Evolutionary conservation across 2,113 vertebrate genomes (phyloP).

Genomic region (Himantopus leucocephalus): DNA sequence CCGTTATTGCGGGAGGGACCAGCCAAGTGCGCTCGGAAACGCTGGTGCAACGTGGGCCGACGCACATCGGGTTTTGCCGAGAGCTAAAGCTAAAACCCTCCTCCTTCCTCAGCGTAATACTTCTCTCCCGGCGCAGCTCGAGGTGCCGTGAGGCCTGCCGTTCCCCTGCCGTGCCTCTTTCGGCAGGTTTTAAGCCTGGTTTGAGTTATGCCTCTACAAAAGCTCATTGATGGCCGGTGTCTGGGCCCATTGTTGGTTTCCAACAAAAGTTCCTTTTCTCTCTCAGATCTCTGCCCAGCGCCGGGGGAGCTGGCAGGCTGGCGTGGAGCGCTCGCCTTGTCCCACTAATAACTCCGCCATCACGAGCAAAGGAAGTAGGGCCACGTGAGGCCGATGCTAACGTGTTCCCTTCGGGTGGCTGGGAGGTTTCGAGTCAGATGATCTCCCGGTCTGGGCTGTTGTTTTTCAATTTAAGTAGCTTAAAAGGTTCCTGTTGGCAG

Average conservation of each 20-base stretch:
- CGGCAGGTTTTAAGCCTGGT: background rate
- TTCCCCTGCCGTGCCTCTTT: background rate
- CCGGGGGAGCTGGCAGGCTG: background rate
- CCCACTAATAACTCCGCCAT: background rate
- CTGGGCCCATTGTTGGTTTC: background rate
- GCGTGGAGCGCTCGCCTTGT: background rate
- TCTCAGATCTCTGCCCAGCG: background rate
- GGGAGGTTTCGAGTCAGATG: background rate
- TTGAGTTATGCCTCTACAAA: background rate
- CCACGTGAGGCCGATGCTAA: background rate
- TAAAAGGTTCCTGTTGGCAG: background rate
- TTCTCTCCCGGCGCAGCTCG: background rate
- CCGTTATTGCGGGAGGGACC: background rate
- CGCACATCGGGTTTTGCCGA: fast-evolving
- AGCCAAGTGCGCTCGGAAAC: fast-evolving
- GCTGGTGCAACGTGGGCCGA: fast-evolving
- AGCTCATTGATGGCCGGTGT: background rate
- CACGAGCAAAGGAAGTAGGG: background rate
- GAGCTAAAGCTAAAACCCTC: background rate
- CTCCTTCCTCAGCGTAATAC: fast-evolving
- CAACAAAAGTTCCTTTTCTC: background rate
- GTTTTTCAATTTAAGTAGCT: background rate
- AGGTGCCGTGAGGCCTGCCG: background rate
- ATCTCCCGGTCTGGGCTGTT: background rate
- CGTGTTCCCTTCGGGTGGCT: background rate